Percentiles rank a stretch among this genome's conserved stretches.
Evolutionary conservation across 2,797 vertebrate genomes (phyloP).

Genomic region (Girardinus metallicus): DNA sequence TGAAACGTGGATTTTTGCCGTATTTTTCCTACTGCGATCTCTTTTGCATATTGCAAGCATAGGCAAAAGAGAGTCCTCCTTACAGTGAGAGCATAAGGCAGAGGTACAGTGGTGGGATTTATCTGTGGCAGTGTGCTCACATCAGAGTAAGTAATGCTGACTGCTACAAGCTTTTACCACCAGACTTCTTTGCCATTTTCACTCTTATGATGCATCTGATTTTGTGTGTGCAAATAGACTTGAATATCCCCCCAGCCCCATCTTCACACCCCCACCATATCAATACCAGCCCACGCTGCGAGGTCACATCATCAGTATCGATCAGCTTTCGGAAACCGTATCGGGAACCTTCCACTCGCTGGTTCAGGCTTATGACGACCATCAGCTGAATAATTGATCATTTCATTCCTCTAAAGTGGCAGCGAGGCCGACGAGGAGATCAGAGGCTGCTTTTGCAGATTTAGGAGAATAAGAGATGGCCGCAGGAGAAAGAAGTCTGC

Average conservation of each 20-base stretch:
- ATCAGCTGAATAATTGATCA: background rate
- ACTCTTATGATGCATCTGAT: background rate
- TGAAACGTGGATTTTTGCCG: background rate
- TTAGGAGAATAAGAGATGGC: slow-evolving; percentile 1
- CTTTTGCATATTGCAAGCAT: background rate
- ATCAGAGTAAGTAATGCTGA: background rate
- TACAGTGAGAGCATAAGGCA: background rate
- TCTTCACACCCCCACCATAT: slow-evolving; percentile 13
- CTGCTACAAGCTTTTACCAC: background rate
- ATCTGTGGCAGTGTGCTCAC: background rate
- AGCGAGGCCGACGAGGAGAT: background rate
- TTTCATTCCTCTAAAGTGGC: slow-evolving; percentile 8
- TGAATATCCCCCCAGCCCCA: background rate
- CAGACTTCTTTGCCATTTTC: background rate
- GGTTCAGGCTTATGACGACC: slow-evolving; percentile 11
- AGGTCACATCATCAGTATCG: slow-evolving; percentile 47
- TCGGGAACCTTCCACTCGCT: slow-evolving; percentile 12
- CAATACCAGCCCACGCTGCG: slow-evolving; percentile 27
- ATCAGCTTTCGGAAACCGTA: slow-evolving; percentile 42
- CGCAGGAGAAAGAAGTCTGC: background rate
- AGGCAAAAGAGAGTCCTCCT: background rate
- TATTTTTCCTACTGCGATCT: no score
- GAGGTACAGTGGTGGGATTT: background rate
- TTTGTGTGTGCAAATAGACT: background rate
- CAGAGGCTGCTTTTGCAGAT: background rate